These are phyloP conservation scores for Eucera pruinosa DNA, from an alignment of 2,888 invertebrate species.

Conservation along the genomic window DNA sequence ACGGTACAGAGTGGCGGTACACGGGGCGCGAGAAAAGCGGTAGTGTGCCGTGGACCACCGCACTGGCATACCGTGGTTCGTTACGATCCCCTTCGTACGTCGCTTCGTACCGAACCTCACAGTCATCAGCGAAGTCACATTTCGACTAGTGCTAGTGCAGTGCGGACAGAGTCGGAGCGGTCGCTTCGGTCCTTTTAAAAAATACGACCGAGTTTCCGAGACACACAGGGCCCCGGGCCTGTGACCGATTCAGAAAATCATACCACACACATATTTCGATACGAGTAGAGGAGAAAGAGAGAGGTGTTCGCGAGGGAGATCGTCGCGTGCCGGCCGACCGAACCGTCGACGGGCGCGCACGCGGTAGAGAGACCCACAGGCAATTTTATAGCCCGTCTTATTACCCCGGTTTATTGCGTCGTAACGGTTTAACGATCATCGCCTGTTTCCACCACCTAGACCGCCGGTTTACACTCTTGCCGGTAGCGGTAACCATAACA, in stretches of 20 bases:
- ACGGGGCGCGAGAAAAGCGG: constrained; percentile 87
- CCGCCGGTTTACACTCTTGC: constrained; percentile 65
- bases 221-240: constrained; percentile 32
- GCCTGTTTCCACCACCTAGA: constrained; percentile 68
- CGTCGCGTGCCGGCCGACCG: constrained; percentile 81
- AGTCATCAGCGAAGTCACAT: constrained; percentile 76
- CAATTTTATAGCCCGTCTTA: constrained; percentile 81
- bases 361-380: constrained; percentile 74
- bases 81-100: constrained; percentile 82
- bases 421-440: constrained; percentile 83
- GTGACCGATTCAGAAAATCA: constrained; percentile 30
- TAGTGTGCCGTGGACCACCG: constrained; percentile 89
- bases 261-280: constrained; percentile 6
- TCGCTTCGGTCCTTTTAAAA: constrained; percentile 48
- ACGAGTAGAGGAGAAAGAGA: constrained; percentile 36
- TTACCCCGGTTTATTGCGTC: constrained; percentile 82
- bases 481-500: constrained; percentile 76
- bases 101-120: constrained; percentile 68
- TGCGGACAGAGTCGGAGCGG: constrained; percentile 71
- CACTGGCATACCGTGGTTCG: constrained; percentile 84
- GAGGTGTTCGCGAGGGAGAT: constrained; percentile 68
- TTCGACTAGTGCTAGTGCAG: constrained; percentile 82
- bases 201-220: constrained; percentile 29
- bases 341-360: constrained; percentile 73
- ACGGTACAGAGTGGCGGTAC: constrained; percentile 86